These are phyloP conservation scores for Synaphobranchus kaupii DNA, from an alignment of 2,797 vertebrate species.

Conservation along the genomic window DNA sequence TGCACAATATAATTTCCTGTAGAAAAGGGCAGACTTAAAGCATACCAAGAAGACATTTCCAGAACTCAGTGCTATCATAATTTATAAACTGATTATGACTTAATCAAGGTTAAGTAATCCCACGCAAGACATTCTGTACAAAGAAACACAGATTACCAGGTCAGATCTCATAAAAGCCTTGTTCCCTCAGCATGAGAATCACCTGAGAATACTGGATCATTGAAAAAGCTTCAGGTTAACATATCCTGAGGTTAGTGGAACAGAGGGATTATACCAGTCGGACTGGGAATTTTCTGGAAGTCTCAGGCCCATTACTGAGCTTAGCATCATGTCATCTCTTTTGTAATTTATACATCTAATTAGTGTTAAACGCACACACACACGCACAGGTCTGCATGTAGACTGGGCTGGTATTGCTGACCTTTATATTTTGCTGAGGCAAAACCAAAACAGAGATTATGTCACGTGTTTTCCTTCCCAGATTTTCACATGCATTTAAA, in stretches of 20 bases:
- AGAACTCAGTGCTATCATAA: neutral
- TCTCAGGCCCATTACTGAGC: neutral
- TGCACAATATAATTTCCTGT: neutral
- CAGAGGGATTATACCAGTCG: neutral
- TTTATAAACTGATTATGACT: neutral
- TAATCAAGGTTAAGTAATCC: neutral
- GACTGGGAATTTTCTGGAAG: neutral
- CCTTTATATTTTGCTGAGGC: no score
- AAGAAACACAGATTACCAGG: neutral
- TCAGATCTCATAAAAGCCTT: neutral
- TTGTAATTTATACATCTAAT: neutral
- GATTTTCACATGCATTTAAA: no score
- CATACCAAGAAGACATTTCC: neutral
- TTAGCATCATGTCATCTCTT: neutral
- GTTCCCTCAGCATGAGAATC: neutral
- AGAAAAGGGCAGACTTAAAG: no score
- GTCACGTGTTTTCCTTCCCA: no score
- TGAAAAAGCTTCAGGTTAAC: neutral
- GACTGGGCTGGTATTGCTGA: no score
- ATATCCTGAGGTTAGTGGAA: neutral
- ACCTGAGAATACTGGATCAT: constrained; percentile 3
- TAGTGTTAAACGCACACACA: neutral
- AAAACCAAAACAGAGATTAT: no score
- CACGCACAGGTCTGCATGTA: no score
- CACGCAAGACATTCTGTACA: neutral